Conservation (phyloP, 2,888 invertebrate species). For the Chelonus formosanus region DNA sequence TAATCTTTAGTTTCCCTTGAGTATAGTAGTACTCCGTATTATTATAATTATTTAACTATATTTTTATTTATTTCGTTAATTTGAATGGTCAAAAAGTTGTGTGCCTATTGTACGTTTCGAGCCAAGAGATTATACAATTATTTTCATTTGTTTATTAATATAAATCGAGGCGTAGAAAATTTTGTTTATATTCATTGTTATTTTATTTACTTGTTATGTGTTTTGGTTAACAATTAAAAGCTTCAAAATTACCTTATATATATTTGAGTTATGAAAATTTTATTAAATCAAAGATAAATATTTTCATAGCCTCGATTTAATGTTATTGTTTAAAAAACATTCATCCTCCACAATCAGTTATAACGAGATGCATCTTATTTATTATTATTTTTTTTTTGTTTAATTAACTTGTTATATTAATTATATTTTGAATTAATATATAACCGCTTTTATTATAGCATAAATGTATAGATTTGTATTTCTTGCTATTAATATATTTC, state of each 20-base stretch:
- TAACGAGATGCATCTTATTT: conserved; percentile 18
- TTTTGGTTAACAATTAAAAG: conserved; percentile 17
- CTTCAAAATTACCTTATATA: not conserved
- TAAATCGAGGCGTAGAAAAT: too few species aligned
- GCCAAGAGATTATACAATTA: conserved; percentile 42
- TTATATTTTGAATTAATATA: conserved; percentile 15
- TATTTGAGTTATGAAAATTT: conserved; percentile 2
- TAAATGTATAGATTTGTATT: conserved; percentile 21
- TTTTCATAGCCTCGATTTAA: too few species aligned
- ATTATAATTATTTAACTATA: conserved; percentile 42
- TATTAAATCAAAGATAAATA: too few species aligned
- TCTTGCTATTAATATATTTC: too few species aligned
- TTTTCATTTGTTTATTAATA: conserved; percentile 1
- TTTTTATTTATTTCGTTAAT: conserved; percentile 48
- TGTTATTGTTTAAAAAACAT: not conserved
- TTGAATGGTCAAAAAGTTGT: too few species aligned
- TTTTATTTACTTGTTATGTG: conserved; percentile 21
- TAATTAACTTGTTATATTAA: conserved; percentile 15
- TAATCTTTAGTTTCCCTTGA: conserved; percentile 43
- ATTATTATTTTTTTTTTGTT: conserved; percentile 37
- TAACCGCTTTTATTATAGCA: conserved; percentile 18
- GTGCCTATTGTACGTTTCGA: too few species aligned
- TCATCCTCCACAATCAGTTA: conserved; percentile 41
- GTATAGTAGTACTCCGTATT: conserved; percentile 36
- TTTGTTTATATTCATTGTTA: conserved; percentile 13